Conservation (phyloP, 2,113 vertebrate genomes). For the Perognathus longimembris region DNA sequence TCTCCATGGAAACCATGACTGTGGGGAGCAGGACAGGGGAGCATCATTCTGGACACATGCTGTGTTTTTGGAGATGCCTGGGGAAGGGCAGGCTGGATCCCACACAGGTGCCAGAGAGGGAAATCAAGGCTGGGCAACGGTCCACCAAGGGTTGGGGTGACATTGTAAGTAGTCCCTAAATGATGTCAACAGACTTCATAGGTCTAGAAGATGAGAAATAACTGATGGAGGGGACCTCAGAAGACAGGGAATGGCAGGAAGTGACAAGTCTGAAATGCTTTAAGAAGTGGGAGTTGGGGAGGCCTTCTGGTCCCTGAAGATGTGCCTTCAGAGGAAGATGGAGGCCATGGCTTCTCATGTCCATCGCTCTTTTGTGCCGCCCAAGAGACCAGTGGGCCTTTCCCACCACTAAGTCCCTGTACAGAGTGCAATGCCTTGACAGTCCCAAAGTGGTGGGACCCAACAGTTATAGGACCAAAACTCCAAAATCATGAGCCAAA, state of each 20-base stretch:
- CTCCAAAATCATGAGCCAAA: neutral
- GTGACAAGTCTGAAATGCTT: neutral
- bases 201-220: neutral
- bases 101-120: too few species aligned
- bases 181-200: neutral
- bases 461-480: neutral
- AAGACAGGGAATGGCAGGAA: neutral
- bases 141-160: neutral
- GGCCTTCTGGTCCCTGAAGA: neutral
- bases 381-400: neutral
- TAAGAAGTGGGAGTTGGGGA: neutral
- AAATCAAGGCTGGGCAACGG: too few species aligned
- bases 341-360: neutral
- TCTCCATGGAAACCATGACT: constrained; percentile 88
- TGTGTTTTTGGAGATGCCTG: neutral
- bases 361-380: neutral
- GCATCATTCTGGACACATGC: neutral
- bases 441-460: neutral
- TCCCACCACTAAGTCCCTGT: neutral
- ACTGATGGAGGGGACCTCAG: neutral
- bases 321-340: neutral
- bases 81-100: too few species aligned
- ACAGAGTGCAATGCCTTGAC: too few species aligned
- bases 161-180: neutral
- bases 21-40: neutral